These are phyloP conservation scores for Cynoglossus semilaevis DNA, from an alignment of 2,113 vertebrate genomes.

Conservation along the genomic window DNA sequence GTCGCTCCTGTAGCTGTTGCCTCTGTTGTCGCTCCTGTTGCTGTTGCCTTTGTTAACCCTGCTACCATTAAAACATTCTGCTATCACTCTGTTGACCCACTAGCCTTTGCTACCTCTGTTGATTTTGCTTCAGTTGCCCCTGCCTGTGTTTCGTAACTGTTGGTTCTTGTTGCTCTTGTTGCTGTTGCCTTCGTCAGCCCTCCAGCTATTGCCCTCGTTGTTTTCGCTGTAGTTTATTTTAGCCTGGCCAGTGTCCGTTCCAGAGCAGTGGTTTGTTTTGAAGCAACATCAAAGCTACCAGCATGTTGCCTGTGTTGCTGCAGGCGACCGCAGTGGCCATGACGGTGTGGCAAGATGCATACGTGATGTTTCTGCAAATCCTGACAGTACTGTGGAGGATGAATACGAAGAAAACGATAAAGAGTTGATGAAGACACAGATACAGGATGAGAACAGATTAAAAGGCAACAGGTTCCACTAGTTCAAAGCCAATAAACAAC, in stretches of 20 bases:
- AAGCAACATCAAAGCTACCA: constrained; percentile 55
- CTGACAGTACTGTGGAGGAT: constrained; percentile 28
- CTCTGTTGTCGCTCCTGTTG: too few species aligned
- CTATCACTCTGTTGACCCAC: too few species aligned
- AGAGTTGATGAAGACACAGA: constrained; percentile 25
- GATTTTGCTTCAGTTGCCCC: not conserved
- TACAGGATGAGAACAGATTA: constrained; percentile 33
- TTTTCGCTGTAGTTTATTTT: constrained; percentile 49
- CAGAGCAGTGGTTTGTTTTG: constrained; percentile 37
- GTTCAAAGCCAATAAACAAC: constrained; percentile 58
- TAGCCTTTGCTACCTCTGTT: too few species aligned
- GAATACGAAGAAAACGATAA: constrained; percentile 32
- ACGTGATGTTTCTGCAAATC: constrained; percentile 61
- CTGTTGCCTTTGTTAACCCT: too few species aligned
- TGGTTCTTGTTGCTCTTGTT: not conserved
- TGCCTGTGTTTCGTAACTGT: not conserved
- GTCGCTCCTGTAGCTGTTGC: too few species aligned
- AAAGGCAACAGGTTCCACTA: constrained; percentile 57
- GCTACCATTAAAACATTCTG: too few species aligned
- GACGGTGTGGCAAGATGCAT: constrained; percentile 35
- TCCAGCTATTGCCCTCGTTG: not conserved
- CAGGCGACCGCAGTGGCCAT: constrained; percentile 23
- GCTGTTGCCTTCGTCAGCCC: not conserved
- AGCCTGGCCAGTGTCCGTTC: constrained; percentile 10
- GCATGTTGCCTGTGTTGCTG: constrained; percentile 38